Conservation (phyloP, 1,140 invertebrate genomes). For the Macrocentrus cingulum region DNA sequence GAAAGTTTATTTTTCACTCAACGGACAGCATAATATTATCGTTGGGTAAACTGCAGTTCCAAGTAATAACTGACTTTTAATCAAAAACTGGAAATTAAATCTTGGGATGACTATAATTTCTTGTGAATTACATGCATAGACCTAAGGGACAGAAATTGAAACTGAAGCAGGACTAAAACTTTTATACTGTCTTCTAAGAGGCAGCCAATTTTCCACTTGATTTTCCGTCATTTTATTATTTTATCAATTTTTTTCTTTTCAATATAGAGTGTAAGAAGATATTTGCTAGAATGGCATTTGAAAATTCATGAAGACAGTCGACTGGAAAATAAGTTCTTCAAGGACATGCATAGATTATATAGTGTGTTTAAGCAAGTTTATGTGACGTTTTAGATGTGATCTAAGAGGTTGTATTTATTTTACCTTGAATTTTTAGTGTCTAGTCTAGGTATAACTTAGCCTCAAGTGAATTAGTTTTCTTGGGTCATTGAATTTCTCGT, state of each 20-base stretch:
- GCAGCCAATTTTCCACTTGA: neutral
- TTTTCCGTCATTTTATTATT: no score
- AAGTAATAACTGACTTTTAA: constrained; percentile 20
- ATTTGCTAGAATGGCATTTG: neutral
- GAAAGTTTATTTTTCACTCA: neutral
- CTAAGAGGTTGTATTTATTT: constrained; percentile 12
- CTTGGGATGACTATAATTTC: constrained; percentile 7
- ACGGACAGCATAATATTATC: neutral
- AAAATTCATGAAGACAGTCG: constrained; percentile 8
- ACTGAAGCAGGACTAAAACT: no score
- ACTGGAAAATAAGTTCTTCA: constrained; percentile 33
- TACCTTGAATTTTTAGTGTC: constrained; percentile 16
- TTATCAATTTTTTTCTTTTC: no score
- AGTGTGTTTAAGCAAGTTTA: no score
- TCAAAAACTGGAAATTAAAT: constrained; percentile 15
- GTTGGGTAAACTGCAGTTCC: neutral
- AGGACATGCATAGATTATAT: no score
- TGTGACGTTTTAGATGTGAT: no score
- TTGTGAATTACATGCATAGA: no score
- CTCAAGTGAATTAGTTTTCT: constrained; percentile 21
- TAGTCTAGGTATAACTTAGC: neutral
- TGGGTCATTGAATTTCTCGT: constrained; percentile 20
- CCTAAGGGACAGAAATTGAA: no score
- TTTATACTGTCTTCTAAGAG: neutral
- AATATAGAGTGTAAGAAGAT: no score